These are phyloP conservation scores for Daboia siamensis DNA, from an alignment of 2,113 vertebrate genomes.

Conservation along the genomic window DNA sequence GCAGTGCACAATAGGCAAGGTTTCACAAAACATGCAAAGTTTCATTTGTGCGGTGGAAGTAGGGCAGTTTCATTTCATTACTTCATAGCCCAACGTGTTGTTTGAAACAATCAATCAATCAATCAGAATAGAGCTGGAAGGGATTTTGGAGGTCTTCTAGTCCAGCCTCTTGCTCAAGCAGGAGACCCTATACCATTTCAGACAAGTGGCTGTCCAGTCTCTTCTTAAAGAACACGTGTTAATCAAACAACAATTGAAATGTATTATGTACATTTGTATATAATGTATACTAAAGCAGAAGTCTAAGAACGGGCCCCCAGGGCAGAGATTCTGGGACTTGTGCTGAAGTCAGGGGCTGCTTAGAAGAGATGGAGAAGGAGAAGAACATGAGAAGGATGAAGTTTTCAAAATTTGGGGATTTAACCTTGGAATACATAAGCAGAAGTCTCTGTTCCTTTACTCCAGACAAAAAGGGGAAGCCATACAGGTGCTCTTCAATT, in stretches of 20 bases:
- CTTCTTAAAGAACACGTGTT: background rate
- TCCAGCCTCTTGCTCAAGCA: too few species aligned
- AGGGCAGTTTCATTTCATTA: background rate
- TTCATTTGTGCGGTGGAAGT: background rate
- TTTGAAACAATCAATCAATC: background rate
- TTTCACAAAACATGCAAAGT: background rate
- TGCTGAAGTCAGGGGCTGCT: background rate
- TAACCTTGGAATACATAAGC: background rate
- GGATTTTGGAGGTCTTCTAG: too few species aligned
- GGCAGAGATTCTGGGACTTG: background rate
- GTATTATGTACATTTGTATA: too few species aligned
- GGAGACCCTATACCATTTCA: too few species aligned
- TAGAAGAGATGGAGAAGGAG: background rate
- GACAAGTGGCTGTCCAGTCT: too few species aligned
- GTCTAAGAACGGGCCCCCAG: background rate
- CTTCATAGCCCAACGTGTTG: background rate
- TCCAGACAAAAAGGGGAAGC: background rate
- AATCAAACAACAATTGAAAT: background rate
- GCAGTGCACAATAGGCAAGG: background rate
- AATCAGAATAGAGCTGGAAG: too few species aligned
- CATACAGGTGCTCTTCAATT: background rate
- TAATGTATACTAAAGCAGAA: background rate
- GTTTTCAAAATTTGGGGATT: background rate
- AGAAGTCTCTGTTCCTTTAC: background rate
- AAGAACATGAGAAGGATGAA: background rate